These are phyloP conservation scores for Fratercula arctica DNA, from an alignment of 2,797 vertebrate species.

Conservation along the genomic window DNA sequence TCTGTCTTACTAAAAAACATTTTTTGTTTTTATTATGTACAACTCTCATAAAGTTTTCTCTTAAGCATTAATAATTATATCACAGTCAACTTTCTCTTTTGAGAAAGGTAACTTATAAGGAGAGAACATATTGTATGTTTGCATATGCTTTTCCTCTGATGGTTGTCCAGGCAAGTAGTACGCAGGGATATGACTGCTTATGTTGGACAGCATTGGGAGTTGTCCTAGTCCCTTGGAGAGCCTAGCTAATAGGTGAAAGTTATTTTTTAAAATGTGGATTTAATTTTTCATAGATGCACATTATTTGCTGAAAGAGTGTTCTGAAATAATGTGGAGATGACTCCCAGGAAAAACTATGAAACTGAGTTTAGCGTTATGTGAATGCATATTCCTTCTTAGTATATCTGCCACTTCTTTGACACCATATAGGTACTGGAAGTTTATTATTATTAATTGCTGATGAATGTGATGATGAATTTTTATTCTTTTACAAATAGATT, in stretches of 20 bases:
- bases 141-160: background rate
- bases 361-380: background rate
- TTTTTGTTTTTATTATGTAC: background rate
- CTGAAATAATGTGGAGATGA: background rate
- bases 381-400: background rate
- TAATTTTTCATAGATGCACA: background rate
- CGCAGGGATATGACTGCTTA: background rate
- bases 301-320: background rate
- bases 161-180: background rate
- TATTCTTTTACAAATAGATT: background rate
- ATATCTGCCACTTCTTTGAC: background rate
- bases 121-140: background rate
- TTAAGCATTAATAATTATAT: background rate
- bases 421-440: background rate
- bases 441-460: background rate
- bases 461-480: background rate
- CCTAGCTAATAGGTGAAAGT: background rate
- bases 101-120: background rate
- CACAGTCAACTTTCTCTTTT: background rate
- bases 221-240: background rate
- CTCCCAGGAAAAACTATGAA: background rate
- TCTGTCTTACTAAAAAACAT: background rate
- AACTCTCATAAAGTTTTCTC: background rate
- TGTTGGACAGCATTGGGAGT: background rate
- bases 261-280: background rate